A percentile compares a stretch with the other conserved stretches of the same genome.
These are phyloP conservation scores for Stratiomys singularior DNA, from an alignment of 2,888 invertebrate genomes.

Conservation along the genomic window DNA sequence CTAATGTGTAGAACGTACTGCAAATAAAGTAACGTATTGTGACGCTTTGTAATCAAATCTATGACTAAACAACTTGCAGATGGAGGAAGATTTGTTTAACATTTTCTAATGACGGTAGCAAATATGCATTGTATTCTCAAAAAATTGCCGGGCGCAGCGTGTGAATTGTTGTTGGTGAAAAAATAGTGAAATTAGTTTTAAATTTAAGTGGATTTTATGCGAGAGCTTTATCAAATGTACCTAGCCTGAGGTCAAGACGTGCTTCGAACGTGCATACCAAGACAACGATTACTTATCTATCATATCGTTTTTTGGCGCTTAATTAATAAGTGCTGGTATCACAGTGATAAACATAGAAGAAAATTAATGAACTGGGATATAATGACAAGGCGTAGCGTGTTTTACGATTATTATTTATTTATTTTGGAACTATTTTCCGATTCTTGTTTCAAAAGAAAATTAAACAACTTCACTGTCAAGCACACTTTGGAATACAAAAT, in stretches of 20 bases:
- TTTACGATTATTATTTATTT: no score
- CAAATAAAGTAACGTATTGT: slow-evolving; percentile 43
- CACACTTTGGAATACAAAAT: no score
- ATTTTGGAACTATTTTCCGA: no score
- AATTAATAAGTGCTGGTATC: no score
- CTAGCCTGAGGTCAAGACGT: background rate
- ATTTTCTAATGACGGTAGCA: slow-evolving; percentile 15
- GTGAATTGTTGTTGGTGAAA: background rate
- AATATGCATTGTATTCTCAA: background rate
- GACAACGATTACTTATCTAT: background rate
- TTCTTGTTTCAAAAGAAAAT: no score
- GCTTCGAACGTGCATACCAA: background rate
- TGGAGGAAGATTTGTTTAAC: slow-evolving; percentile 35
- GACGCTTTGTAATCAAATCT: slow-evolving; percentile 39
- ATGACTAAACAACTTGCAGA: slow-evolving; percentile 37
- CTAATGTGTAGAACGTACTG: slow-evolving; percentile 16
- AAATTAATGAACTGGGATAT: no score
- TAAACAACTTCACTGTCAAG: no score
- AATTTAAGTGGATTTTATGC: background rate
- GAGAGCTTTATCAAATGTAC: background rate
- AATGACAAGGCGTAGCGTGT: no score
- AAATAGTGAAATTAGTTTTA: background rate
- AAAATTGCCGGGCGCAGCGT: background rate
- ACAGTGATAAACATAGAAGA: no score
- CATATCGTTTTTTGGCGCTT: background rate